Evolutionary conservation across 2,888 invertebrate genomes (phyloP).

Genomic region (Callyntrura guangdongensis): DNA sequence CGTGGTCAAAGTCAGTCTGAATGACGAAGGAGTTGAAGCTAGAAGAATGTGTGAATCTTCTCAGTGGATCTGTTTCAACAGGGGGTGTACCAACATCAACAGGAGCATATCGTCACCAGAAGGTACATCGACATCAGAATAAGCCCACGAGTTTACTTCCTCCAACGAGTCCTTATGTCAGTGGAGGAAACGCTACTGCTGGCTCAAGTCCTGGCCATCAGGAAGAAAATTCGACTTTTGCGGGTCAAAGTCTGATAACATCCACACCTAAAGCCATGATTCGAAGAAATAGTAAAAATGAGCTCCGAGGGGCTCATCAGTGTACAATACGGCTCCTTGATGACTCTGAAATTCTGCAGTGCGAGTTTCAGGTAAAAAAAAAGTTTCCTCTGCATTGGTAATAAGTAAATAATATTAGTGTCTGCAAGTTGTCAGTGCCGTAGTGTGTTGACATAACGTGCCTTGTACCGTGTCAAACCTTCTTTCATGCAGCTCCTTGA

Average conservation of each 20-base stretch:
- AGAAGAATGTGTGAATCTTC: conserved; percentile 80
- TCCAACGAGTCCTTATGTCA: conserved; percentile 65
- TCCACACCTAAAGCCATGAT: conserved; percentile 81
- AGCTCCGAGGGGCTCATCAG: conserved; percentile 91
- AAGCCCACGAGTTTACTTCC: conserved; percentile 69
- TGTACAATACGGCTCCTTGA: conserved; percentile 95
- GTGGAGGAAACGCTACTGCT: conserved; percentile 41
- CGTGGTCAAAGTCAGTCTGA: conserved; percentile 77
- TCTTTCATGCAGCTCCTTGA: too few relatives aligned
- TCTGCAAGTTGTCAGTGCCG: conserved; percentile 1
- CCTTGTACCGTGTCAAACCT: background rate
- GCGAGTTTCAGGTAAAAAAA: conserved; percentile 93
- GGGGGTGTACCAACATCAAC: conserved; percentile 59
- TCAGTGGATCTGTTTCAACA: conserved; percentile 72
- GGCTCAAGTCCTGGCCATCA: conserved; percentile 49
- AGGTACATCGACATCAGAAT: conserved; percentile 42
- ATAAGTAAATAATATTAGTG: background rate
- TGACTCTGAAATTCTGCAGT: conserved; percentile 96
- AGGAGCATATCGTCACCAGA: conserved; percentile 53
- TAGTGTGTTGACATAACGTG: conserved; percentile 7
- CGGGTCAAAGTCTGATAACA: conserved; percentile 72
- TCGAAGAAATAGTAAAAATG: conserved; percentile 89
- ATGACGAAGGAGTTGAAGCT: conserved; percentile 82
- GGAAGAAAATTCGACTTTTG: conserved; percentile 57
- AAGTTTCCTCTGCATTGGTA: conserved; percentile 20